Conservation (phyloP, 2,797 vertebrate genomes). For the Megaceryle alcyon region DNA sequence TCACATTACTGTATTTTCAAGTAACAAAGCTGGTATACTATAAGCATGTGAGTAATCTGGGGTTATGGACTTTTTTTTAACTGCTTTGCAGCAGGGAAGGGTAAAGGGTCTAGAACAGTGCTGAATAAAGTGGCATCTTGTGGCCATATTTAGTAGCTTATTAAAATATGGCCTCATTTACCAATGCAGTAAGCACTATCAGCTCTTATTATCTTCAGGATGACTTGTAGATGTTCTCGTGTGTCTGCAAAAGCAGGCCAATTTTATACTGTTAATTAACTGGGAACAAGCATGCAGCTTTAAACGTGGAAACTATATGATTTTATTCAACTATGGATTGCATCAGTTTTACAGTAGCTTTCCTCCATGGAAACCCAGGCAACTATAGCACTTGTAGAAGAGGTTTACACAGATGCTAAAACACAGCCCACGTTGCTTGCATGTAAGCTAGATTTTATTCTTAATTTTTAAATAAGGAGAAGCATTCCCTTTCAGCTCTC, state of each 20-base stretch:
- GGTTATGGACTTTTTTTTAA: neutral
- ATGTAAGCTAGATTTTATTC: neutral
- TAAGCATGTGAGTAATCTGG: neutral
- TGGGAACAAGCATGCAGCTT: neutral
- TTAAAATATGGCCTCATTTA: constrained; percentile 15
- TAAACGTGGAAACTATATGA: neutral
- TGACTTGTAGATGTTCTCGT: neutral
- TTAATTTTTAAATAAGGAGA: neutral
- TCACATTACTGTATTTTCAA: neutral
- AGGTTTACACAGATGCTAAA: neutral
- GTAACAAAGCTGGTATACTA: neutral
- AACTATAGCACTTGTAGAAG: neutral
- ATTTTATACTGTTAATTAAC: neutral
- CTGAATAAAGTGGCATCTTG: neutral
- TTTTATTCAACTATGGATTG: neutral
- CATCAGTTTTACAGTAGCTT: neutral
- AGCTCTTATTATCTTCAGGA: neutral
- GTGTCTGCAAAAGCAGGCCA: neutral
- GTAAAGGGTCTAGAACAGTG: neutral
- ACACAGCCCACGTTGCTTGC: neutral
- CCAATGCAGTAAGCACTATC: neutral
- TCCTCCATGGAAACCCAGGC: neutral
- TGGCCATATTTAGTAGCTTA: neutral
- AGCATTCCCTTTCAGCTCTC: neutral
- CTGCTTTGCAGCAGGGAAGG: neutral